phyloP scores from a whole-genome alignment of 1,140 invertebrate species.

The Drosophila persimilis region DNA sequence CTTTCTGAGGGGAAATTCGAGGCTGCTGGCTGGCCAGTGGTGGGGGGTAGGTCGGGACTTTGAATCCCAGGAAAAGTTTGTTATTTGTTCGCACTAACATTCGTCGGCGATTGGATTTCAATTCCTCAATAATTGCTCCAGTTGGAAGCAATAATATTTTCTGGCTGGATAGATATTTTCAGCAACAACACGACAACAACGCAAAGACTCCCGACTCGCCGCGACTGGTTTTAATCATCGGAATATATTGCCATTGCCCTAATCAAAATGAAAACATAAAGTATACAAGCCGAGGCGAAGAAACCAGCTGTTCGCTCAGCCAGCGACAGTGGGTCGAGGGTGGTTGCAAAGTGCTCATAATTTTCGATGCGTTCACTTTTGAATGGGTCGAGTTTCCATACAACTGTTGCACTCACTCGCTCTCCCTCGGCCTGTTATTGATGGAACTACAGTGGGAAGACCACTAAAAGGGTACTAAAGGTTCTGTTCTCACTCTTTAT shows the following conservation, averaged over 20 bases:
- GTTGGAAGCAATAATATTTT: slow-evolving; percentile 3
- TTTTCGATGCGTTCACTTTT: neutral
- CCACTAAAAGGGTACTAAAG: too few relatives aligned
- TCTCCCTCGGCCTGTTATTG: too few relatives aligned
- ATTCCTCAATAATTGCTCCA: slow-evolving; percentile 5
- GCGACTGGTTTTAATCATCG: slow-evolving; percentile 68
- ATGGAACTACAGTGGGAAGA: too few relatives aligned
- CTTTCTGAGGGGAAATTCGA: neutral
- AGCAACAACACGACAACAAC: too few relatives aligned
- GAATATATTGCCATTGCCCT: slow-evolving; percentile 51
- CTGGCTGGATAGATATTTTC: too few relatives aligned
- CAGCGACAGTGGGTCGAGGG: slow-evolving; percentile 34
- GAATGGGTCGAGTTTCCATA: too few relatives aligned
- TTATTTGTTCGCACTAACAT: too few relatives aligned
- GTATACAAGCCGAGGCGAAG: slow-evolving; percentile 61
- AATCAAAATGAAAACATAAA: slow-evolving; percentile 76
- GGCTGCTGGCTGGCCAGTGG: neutral
- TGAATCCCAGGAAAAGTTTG: too few relatives aligned
- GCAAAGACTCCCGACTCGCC: slow-evolving; percentile 45
- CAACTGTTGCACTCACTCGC: too few relatives aligned
- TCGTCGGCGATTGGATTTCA: neutral
- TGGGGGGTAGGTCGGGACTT: too few relatives aligned
- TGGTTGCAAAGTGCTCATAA: slow-evolving; percentile 1
- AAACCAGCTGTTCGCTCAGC: slow-evolving; percentile 62
- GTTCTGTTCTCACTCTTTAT: too few relatives aligned